Base-by-base conservation (phyloP, 2,113 vertebrate species). In the Apistogramma diplotaenia region DNA sequence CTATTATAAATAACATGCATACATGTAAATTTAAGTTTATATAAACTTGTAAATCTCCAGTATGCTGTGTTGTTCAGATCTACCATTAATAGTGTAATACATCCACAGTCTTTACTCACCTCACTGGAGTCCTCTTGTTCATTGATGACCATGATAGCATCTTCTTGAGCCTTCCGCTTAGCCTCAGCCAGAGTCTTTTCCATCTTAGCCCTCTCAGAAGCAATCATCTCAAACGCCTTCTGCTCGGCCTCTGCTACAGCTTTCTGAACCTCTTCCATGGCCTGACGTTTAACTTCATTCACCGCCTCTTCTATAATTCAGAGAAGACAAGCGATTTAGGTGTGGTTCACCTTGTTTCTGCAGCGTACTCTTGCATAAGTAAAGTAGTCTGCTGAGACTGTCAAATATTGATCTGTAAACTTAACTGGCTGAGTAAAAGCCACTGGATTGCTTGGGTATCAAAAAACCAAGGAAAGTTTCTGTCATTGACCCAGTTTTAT, bases 191-290 rank as follows among this genome's bases (percentile, higher is more conserved):
- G 96, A 55, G 97, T 99, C 90, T 98, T 98, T 78, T 99, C 98
- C 98, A 99, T 99, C 83, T 98, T 97, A 0, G 98, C 97, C 81
- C 98, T 94, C 93, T 99, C 98, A 0, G 96, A 94, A 1, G 98
- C 96, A 5, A 99, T 99, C 97, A 99, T 98, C 95, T 99, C 98
- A 6, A 98, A 99, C 0, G 98, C 98, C 93, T 99, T 99, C 95
- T 99, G 98, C 89, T 99, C 98, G 0, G 98, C 98, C 89, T 99
- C 98, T 0, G 98, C 97, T 35, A 99, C 98, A 0, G 98, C 98
- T 78, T 99, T 99, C 94, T 99, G 98, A 56, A 99, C 97, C 95
- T 99, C 98, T 0, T 98, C 98, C 98, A 99, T 98, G 81, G 98
- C 98, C 95, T 99, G 98, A 4, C 98, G 96, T 93, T 99, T 99